Evolutionary conservation across 2,888 invertebrate genomes (phyloP).

Genomic region (Callosobruchus maculatus): DNA sequence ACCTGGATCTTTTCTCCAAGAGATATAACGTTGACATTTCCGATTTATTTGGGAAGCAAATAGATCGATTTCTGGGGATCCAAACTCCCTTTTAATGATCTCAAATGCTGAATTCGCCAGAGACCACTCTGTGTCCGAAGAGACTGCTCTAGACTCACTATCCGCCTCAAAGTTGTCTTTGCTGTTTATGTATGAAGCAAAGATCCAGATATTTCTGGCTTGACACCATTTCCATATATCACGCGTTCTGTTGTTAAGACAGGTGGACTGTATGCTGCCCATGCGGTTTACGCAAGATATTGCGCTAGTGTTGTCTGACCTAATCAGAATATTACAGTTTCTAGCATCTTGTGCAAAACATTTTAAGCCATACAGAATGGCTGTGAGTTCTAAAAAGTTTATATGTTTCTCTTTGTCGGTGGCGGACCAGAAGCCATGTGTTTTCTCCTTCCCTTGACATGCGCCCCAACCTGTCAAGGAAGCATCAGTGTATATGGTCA

Average conservation of each 20-base stretch:
- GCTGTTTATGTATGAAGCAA: not conserved
- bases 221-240: not conserved
- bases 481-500: not conserved
- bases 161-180: not conserved
- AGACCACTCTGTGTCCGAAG: not conserved
- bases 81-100: not conserved
- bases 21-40: not conserved
- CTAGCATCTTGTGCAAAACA: constrained; percentile 14
- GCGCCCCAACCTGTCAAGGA: constrained; percentile 23
- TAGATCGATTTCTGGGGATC: not conserved
- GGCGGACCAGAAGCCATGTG: constrained; percentile 21
- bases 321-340: constrained; percentile 9
- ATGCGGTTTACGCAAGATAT: not conserved
- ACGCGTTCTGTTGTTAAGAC: not conserved
- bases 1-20: not conserved
- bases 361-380: constrained; percentile 12
- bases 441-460: constrained; percentile 6
- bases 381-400: constrained; percentile 15
- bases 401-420: constrained; percentile 16
- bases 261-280: not conserved
- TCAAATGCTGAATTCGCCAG: not conserved
- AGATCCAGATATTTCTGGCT: not conserved
- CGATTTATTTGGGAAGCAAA: not conserved
- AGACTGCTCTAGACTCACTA: not conserved
- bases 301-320: not conserved